Evolutionary conservation across 2,797 vertebrate genomes (phyloP), one percentile per base, ranked within the genome.

Genomic region (Diplodus puntazzo): DNA sequence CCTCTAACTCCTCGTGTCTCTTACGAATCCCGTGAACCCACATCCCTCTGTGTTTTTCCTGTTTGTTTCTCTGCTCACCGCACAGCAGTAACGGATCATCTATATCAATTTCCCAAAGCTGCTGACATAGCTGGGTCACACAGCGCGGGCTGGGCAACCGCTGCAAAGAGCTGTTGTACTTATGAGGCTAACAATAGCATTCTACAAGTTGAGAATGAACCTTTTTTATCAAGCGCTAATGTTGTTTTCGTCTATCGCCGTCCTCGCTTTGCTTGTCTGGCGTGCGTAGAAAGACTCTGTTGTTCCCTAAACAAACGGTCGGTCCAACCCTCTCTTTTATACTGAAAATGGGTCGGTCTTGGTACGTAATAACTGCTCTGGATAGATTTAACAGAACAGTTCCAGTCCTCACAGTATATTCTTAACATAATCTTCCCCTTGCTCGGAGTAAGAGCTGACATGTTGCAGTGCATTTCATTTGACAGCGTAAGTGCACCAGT

Each of bases 381-480:
- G 30, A 71, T 46, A 30, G 2, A 57, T 48, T 11, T 10, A 43
- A 61, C 17, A 58, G 49, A 77, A 66, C 43, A n/a, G 53, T 16
- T 25, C 25, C 18, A 17, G 34, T 74, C 62, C 62, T 76, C 50
- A 2, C 3, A 43, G 53, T 21, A 21, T 75, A 66, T 60, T 68
- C 21, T 45, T 17, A 52, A 73, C 75, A 78, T 71, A 54, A 82
- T 83, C 63, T 58, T 58, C 69, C 74, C 75, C 52, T 72, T 72
- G 69, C 55, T 82, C 57, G 10, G 74, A 69, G 73, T 63, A 50
- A 63, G 75, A 81, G 16, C 62, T 61, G 84, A 84, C 86, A 83
- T 65, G 70, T 80, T 76, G 68, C 77, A 54, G 80, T 74, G 70
- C 59, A 80, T 88, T 87, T 80, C 78, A 72, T 82, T 64, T 80